Conservation (phyloP, 2,888 invertebrate genomes). For the Dorcus parallelipipedus region DNA sequence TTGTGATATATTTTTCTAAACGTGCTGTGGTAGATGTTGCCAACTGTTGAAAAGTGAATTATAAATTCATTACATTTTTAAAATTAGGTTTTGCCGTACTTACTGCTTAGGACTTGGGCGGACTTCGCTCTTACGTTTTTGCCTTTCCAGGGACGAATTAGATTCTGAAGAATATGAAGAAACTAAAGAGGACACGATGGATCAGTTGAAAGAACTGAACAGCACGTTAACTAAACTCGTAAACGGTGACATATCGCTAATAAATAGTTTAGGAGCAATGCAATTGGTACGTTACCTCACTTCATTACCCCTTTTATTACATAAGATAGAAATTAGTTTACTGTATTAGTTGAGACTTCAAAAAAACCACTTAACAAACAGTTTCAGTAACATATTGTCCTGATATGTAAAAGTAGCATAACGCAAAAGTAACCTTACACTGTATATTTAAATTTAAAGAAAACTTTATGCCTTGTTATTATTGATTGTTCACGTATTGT, state of each 20-base stretch:
- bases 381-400: too few relatives aligned
- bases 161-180: conserved; percentile 64
- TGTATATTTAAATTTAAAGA: too few relatives aligned
- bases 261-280: conserved; percentile 62
- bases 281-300: conserved; percentile 54
- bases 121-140: background rate
- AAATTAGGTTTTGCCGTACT: background rate
- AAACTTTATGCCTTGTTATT: too few relatives aligned
- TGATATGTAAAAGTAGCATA: too few relatives aligned
- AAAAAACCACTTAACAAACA: too few relatives aligned
- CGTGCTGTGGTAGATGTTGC: too few relatives aligned
- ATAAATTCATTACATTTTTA: too few relatives aligned
- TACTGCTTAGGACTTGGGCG: background rate
- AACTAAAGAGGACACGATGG: conserved; percentile 65
- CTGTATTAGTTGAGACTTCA: background rate
- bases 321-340: background rate
- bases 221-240: conserved; percentile 60
- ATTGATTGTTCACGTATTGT: too few relatives aligned
- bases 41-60: too few relatives aligned
- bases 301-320: background rate
- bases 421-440: too few relatives aligned
- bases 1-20: too few relatives aligned
- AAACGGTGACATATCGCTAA: conserved; percentile 65
- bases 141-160: conserved; percentile 56
- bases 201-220: conserved; percentile 67